Evolutionary conservation across 2,888 invertebrate species (phyloP).

Genomic region (Noctua janthe): DNA sequence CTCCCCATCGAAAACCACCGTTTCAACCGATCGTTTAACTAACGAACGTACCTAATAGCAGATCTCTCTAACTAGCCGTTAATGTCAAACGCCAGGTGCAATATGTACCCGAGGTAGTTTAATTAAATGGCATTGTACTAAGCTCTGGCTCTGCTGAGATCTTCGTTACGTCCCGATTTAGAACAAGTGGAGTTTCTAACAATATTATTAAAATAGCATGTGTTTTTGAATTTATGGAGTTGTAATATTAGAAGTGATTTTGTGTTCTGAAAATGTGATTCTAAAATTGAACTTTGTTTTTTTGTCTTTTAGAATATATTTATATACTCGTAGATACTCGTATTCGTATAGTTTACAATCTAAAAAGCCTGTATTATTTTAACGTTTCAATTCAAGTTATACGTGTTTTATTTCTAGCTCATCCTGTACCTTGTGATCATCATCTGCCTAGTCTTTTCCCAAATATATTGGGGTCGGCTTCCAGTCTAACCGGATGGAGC

Average conservation of each 20-base stretch:
- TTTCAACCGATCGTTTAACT: slow-evolving; percentile 31
- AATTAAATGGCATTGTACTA: slow-evolving; percentile 58
- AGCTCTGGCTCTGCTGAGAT: slow-evolving; percentile 12
- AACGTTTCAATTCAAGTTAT: not conserved
- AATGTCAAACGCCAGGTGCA: slow-evolving; percentile 60
- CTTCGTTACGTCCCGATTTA: slow-evolving; percentile 9
- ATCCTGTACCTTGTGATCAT: not conserved
- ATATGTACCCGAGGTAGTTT: slow-evolving; percentile 57
- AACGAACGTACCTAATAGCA: slow-evolving; percentile 29
- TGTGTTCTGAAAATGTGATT: not conserved
- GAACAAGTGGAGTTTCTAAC: slow-evolving; percentile 11
- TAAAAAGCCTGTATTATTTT: not conserved
- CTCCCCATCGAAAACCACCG: slow-evolving; percentile 12
- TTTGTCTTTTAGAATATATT: too few relatives aligned
- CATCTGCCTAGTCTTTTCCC: too few relatives aligned
- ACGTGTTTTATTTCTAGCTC: not conserved
- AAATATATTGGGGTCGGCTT: too few relatives aligned
- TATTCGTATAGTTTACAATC: not conserved
- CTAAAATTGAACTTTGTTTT: not conserved
- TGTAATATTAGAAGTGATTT: slow-evolving; percentile 3
- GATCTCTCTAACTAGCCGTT: slow-evolving; percentile 50
- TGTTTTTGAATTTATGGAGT: not conserved
- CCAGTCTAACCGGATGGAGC: too few relatives aligned
- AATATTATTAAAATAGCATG: not conserved
- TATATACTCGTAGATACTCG: not conserved